Evolutionary conservation across 2,888 invertebrate species (phyloP), one percentile per base, ranked within the genome.

Genomic region (Danaus chrysippus): DNA sequence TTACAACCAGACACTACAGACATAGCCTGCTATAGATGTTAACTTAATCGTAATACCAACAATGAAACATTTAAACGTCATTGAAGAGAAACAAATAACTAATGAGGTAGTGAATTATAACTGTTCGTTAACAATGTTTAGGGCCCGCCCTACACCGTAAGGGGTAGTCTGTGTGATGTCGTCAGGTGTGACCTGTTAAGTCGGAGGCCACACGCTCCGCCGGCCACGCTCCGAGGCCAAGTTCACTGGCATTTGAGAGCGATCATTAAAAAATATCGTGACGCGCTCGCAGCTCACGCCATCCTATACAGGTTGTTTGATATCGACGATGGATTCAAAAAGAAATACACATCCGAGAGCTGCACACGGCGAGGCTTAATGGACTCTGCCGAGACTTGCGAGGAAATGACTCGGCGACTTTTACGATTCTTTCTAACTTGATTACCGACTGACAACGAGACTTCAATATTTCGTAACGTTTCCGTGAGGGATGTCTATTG

Each of bases 211-310:
- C 74, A 74, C 74, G 76, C 70, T 74, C 73, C 77, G 76, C 76
- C 82, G 76, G 81, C 80, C 78, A 81, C 78, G 78, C 83, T 82
- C 75, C 83, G 82, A 86, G 87, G 86, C 90, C 90, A 91, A 89
- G 90, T 90, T 91, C 90, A 91, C 86, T 90, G 90, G 90, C 91
- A 91, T 90, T 90, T 88, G 86, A 87, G 83, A 79, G 82, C 87
- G 87, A 87, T 90, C 90, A 91, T 90, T 90, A 90, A 91, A 90
- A 90, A 90, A 84, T 87, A 89, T 88, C 87, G 87, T 89, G 89
- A 87, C 89, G 88, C 76, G 83, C 81, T 76, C 80, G 72, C 75
- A 78, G 78, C 83, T 85, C 90, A 90, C 90, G 90, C 89, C 81
- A 89, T 84, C 79, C 75, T 83, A 80, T 80, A 84, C 83, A 83